phyloP scores from a whole-genome alignment of 2,797 vertebrate genomes.

The Emydoidea blandingii region DNA sequence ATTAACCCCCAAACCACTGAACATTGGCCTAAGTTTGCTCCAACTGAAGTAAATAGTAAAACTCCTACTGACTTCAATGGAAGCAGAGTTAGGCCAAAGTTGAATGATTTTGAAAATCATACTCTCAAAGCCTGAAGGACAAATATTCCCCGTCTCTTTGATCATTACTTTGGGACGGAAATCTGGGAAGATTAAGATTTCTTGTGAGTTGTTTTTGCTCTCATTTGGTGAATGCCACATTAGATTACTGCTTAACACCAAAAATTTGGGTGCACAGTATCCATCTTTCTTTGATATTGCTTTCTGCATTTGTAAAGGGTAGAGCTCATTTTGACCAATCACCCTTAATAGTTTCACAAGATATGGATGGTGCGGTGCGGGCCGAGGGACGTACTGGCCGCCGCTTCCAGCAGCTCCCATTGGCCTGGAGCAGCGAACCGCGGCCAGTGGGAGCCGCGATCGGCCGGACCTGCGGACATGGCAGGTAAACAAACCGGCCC shows the following conservation, averaged over 20 bases:
- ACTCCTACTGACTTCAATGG: conserved; percentile 41
- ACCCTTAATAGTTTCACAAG: conserved; percentile 8
- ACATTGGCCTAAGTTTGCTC: conserved; percentile 63
- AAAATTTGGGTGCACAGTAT: conserved; percentile 24
- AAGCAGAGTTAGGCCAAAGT: conserved; percentile 39
- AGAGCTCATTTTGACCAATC: conserved; percentile 41
- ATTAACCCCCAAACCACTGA: conserved; percentile 51
- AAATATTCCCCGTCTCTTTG: conserved; percentile 62
- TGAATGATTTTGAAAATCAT: conserved; percentile 67
- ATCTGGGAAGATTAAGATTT: conserved; percentile 63
- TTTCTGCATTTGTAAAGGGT: conserved; percentile 36
- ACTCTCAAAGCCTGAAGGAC: conserved; percentile 31
- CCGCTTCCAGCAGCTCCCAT: too few relatives aligned
- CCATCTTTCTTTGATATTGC: conserved; percentile 57
- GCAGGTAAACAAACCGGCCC: too few relatives aligned
- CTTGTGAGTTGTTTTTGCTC: conserved; percentile 59
- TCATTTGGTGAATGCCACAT: background rate
- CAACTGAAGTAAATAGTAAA: conserved; percentile 61
- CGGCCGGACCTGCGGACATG: too few relatives aligned
- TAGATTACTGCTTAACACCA: background rate
- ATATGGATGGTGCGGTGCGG: background rate
- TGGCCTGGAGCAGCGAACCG: too few relatives aligned
- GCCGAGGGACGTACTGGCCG: too few relatives aligned
- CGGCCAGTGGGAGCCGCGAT: too few relatives aligned
- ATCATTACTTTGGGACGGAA: conserved; percentile 46